Evolutionary conservation across 2,797 vertebrate genomes (phyloP).

Genomic region (Pipistrellus kuhlii): DNA sequence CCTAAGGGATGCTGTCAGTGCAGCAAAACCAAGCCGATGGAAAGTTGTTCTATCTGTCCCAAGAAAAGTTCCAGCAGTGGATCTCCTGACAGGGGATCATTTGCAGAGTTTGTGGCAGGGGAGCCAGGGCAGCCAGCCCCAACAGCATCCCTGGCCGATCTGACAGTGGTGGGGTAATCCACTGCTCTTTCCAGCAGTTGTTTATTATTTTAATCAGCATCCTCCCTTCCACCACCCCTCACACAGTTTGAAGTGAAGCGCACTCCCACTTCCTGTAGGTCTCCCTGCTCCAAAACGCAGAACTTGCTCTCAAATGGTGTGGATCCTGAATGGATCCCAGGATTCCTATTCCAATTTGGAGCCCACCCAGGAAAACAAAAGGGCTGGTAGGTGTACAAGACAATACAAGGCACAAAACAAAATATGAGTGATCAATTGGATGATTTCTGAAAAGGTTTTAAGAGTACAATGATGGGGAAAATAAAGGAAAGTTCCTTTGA

Average conservation of each 20-base stretch:
- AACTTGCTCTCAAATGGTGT: slow-evolving; percentile 67
- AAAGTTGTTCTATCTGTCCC: slow-evolving; percentile 65
- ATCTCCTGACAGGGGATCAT: slow-evolving; percentile 48
- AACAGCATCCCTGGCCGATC: slow-evolving; percentile 66
- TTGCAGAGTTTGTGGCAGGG: slow-evolving; percentile 34
- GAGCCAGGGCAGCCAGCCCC: slow-evolving; percentile 49
- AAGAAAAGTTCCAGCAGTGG: slow-evolving; percentile 10
- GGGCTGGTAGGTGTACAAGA: neutral
- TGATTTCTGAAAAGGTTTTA: slow-evolving; percentile 31
- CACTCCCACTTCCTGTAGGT: slow-evolving; percentile 97
- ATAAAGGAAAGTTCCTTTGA: slow-evolving; percentile 28
- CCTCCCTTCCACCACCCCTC: slow-evolving; percentile 93
- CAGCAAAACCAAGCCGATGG: slow-evolving; percentile 60
- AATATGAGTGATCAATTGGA: neutral
- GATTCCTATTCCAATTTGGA: neutral
- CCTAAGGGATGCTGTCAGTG: slow-evolving; percentile 72
- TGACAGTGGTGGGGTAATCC: slow-evolving; percentile 82
- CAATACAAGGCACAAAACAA: neutral
- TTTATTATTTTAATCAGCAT: slow-evolving; percentile 99
- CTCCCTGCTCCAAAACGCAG: slow-evolving; percentile 84
- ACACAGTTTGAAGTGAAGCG: slow-evolving; percentile 87
- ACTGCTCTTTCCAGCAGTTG: slow-evolving; percentile 90
- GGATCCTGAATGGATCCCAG: neutral
- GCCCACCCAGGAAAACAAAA: slow-evolving; percentile 62
- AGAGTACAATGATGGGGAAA: neutral